Evolutionary conservation across 2,797 vertebrate species (phyloP).

Genomic region (Tinamus major): DNA sequence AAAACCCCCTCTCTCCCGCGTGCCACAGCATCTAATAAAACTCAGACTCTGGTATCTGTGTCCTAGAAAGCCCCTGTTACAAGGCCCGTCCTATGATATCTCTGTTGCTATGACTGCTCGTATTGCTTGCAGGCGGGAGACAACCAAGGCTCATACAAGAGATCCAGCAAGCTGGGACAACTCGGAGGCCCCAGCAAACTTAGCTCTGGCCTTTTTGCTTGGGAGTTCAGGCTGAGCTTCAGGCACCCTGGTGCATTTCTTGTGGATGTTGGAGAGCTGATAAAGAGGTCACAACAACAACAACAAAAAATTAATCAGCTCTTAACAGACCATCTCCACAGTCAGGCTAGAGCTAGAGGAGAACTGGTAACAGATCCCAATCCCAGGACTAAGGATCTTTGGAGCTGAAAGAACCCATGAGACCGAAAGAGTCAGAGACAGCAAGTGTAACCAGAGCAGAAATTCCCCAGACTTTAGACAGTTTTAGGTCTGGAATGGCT

Average conservation of each 20-base stretch:
- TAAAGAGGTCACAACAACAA: not conserved
- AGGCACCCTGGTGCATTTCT: not conserved
- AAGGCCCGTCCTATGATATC: not conserved
- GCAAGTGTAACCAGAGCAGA: not conserved
- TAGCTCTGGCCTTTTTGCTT: not conserved
- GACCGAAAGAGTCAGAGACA: not conserved
- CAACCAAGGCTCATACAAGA: not conserved
- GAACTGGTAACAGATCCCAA: not conserved
- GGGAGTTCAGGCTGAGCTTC: not conserved
- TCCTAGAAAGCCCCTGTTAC: rapidly evolving
- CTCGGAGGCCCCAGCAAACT: not conserved
- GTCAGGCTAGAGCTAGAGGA: not conserved
- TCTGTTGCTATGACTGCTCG: not conserved
- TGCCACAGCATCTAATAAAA: not conserved
- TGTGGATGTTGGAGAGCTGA: not conserved
- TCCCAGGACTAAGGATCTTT: not conserved
- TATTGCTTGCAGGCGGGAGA: not conserved
- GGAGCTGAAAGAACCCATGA: not conserved
- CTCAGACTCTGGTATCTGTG: rapidly evolving
- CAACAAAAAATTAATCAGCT: not conserved
- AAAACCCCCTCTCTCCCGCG: not conserved
- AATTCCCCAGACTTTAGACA: not conserved
- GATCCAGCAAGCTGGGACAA: not conserved
- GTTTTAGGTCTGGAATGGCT: not conserved
- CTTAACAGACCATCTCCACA: not conserved